phyloP scores from a whole-genome alignment of 37 sponge, comb jelly and placozoan genomes.

The Petrosia ficiformis region DNA sequence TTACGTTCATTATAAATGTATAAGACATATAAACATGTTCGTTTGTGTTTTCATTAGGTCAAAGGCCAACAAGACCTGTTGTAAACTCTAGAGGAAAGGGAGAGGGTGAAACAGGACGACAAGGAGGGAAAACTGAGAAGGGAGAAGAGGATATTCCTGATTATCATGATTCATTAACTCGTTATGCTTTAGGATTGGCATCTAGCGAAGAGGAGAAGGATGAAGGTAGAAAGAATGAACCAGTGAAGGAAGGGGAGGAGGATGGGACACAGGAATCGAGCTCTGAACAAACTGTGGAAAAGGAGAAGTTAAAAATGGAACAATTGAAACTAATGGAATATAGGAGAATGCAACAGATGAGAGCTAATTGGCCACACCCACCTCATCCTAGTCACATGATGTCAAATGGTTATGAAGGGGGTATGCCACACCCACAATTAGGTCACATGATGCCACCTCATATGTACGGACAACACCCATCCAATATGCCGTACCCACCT shows the following conservation, averaged over 20 bases:
- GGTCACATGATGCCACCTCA: background rate
- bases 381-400: background rate
- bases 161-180: slow-evolving; percentile 34
- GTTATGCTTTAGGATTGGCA: slow-evolving; percentile 21
- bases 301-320: background rate
- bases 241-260: background rate
- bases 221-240: background rate
- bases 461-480: background rate
- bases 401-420: background rate
- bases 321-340: background rate
- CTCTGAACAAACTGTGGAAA: background rate
- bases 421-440: slow-evolving; percentile 14
- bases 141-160: slow-evolving; percentile 44
- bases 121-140: slow-evolving; percentile 3
- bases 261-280: background rate
- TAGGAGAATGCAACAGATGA: too few relatives aligned
- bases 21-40: too few relatives aligned
- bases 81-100: background rate
- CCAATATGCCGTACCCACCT: background rate
- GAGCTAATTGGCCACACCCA: background rate
- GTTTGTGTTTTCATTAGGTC: too few relatives aligned
- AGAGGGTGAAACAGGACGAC: background rate
- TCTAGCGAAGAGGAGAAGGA: slow-evolving; percentile 3
- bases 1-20: too few relatives aligned
- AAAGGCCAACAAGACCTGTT: background rate